Evolutionary conservation across 2,113 vertebrate genomes (phyloP).

Genomic region (Rhagologus leucostigma): DNA sequence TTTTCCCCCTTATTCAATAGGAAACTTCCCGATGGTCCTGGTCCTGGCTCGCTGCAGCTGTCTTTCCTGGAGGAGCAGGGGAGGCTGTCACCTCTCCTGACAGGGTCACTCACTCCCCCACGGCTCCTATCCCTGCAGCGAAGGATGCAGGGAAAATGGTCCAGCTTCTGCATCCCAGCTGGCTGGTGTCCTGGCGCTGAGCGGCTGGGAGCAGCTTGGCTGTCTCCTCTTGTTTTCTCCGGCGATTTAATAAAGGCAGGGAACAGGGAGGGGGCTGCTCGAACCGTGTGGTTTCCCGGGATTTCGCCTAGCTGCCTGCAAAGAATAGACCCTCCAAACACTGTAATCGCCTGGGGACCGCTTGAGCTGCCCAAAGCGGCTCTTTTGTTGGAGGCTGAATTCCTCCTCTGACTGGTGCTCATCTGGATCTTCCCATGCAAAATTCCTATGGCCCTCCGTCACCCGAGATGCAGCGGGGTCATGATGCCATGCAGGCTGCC

Average conservation of each 20-base stretch:
- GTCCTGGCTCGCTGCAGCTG: background rate
- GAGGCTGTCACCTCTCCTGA: background rate
- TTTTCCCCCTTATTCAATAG: background rate
- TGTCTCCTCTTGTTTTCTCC: background rate
- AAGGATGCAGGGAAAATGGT: background rate
- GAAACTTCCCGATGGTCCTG: background rate
- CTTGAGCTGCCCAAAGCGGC: background rate
- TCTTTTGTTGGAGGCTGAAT: constrained; percentile 40
- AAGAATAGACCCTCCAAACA: background rate
- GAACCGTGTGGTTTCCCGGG: background rate
- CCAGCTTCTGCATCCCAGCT: background rate
- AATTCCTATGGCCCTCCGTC: background rate
- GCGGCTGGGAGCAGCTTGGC: background rate
- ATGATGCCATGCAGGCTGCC: background rate
- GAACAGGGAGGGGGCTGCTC: background rate
- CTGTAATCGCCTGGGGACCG: background rate
- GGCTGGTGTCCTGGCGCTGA: background rate
- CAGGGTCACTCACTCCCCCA: background rate
- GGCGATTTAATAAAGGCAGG: background rate
- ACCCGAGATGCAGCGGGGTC: background rate
- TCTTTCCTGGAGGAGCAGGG: background rate
- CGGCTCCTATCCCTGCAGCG: background rate
- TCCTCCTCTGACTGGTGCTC: background rate
- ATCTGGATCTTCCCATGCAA: background rate
- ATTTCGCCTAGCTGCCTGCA: background rate